Base-by-base conservation (phyloP, 2,797 vertebrate species). In the Sebastes vulpes region DNA sequence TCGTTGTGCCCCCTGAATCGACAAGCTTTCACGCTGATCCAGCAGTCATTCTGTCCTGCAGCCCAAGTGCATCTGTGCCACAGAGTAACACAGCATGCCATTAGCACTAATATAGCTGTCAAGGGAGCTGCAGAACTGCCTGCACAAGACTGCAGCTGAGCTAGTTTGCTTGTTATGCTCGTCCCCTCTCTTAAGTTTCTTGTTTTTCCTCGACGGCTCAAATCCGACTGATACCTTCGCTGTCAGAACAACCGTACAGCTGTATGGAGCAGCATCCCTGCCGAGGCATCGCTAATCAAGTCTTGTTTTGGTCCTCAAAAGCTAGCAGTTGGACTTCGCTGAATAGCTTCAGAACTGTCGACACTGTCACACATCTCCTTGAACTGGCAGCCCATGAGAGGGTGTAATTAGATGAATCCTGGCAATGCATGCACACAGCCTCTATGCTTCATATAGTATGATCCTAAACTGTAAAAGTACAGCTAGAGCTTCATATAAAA, bases 101-200 rank as follows among this genome's bases (percentile, higher is more conserved):
- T 95, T 95, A 95, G 75, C 82, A 53, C 92, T 94, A 95, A 96
- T 94, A 90, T 38, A 95, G 91, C 93, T 93, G 94, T 95, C 94
- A 95, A 14, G 57, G 74, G 81, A 90, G 86, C 79, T 79, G 76
- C 90, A 83, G 74, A 77, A 84, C 65, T 84, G 76, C 70, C 81
- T 73, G 52, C 56, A 72, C 81, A 80, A 61, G 28, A 88, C 48
- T 71, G 69, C 69, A 76, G 73, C 82, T 65, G 70, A 77, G 82
- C 35, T 35, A 61, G 28, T 79, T 63, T 48, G 63, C 84, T 89
- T 84, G 81, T 87, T 83, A 87, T 46, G 46, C 69, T 77, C 74
- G 74, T 84, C 81, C 80, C 79, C 78, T 76, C 71, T 79, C 81
- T 75, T 72, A 81, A 78, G 71, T 81, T 72, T 75, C 80, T 83